These are phyloP conservation scores for Origma solitaria DNA, from an alignment of 2,113 vertebrate species.

Conservation along the genomic window DNA sequence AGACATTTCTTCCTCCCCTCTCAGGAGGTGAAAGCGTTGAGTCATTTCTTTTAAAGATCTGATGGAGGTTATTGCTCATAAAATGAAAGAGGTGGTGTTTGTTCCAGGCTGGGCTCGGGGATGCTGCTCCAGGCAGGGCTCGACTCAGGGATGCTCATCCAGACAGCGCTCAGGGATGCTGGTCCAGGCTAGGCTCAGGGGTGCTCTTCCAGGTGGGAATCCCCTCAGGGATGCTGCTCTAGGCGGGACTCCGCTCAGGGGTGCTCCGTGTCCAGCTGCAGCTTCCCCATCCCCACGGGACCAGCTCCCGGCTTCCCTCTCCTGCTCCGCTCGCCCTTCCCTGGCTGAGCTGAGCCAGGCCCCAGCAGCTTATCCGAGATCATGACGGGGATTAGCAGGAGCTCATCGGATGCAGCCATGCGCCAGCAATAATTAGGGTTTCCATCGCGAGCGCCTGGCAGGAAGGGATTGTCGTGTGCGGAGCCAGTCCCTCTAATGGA, in stretches of 20 bases:
- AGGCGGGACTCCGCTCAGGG: neutral
- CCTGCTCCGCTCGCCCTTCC: neutral
- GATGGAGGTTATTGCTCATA: neutral
- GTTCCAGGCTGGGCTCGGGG: neutral
- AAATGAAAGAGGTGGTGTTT: neutral
- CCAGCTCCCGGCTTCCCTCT: accelerated
- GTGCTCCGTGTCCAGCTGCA: accelerated
- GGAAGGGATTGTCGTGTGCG: neutral
- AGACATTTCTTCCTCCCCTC: neutral
- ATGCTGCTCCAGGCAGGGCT: neutral
- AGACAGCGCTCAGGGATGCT: too few species aligned
- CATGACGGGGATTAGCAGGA: neutral
- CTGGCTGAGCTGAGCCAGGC: neutral
- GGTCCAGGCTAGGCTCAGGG: too few species aligned
- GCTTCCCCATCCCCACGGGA: accelerated
- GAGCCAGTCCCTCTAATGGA: neutral
- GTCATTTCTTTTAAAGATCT: conserved; percentile 17
- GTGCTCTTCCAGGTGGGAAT: neutral
- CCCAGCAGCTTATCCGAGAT: neutral
- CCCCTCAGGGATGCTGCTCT: neutral
- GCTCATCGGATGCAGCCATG: neutral
- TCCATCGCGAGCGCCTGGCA: neutral
- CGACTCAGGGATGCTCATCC: neutral
- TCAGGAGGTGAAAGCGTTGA: neutral
- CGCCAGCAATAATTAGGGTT: neutral